These are phyloP conservation scores for Dastarcus helophoroides DNA, from an alignment of 2,888 invertebrate genomes.

Conservation along the genomic window DNA sequence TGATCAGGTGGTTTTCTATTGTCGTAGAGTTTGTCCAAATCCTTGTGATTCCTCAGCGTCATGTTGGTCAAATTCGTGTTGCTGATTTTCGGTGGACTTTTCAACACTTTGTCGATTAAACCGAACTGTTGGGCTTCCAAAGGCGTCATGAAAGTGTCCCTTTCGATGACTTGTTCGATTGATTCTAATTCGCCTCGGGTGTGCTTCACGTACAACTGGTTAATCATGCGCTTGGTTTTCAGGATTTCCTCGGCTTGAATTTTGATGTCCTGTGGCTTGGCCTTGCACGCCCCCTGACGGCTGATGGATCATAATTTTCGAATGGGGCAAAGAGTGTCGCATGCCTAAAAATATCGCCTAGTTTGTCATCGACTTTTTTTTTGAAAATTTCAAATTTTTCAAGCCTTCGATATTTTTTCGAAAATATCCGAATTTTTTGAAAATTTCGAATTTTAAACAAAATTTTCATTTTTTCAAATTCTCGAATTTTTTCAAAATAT, in stretches of 20 bases:
- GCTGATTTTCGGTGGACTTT: slow-evolving; percentile 18
- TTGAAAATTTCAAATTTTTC: no score
- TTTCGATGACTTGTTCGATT: slow-evolving; percentile 69
- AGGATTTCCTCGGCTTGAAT: slow-evolving; percentile 96
- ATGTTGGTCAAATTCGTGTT: no score
- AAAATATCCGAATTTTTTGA: no score
- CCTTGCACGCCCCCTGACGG: slow-evolving; percentile 82
- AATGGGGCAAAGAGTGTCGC: slow-evolving; percentile 91
- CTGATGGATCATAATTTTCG: slow-evolving; percentile 95
- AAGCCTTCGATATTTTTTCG: no score
- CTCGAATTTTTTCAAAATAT: no score
- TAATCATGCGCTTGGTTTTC: slow-evolving; percentile 80
- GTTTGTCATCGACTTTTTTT: no score
- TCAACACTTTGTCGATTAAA: slow-evolving; percentile 77
- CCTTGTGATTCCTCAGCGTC: not conserved
- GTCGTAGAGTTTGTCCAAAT: not conserved
- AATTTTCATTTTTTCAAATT: no score
- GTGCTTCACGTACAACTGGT: slow-evolving; percentile 79
- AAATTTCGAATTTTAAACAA: no score
- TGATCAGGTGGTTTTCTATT: no score
- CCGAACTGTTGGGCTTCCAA: slow-evolving; percentile 84
- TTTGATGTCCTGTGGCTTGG: slow-evolving; percentile 93
- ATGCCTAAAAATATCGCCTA: slow-evolving; percentile 60
- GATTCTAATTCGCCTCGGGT: slow-evolving; percentile 55
- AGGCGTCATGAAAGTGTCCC: slow-evolving; percentile 89